Conservation (phyloP, 2,797 vertebrate species). For the Huso huso region DNA sequence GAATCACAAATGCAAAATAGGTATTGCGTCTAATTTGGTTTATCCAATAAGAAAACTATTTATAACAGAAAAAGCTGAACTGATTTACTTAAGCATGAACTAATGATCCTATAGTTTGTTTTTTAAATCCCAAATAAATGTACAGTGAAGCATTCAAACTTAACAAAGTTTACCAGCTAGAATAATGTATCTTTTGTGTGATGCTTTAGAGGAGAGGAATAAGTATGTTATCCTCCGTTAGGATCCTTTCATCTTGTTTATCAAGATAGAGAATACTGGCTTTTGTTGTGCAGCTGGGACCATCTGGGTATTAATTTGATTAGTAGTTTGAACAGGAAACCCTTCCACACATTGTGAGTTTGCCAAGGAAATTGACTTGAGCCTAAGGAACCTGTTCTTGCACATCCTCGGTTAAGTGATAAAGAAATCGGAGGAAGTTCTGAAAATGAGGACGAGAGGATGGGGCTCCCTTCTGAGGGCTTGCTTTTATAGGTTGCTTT, state of each 20-base stretch:
- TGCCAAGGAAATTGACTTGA: slow-evolving; percentile 36
- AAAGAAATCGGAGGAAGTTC: slow-evolving; percentile 40
- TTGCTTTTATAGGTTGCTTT: background rate
- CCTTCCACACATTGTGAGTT: slow-evolving; percentile 27
- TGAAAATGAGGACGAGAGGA: slow-evolving; percentile 30
- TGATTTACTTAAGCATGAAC: no score
- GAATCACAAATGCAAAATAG: no score
- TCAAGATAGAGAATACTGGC: background rate
- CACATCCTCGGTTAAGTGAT: slow-evolving; percentile 40
- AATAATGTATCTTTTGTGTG: slow-evolving; percentile 4
- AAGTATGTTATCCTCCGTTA: background rate
- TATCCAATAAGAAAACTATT: no score
- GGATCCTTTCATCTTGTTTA: slow-evolving; percentile 5
- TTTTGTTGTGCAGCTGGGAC: background rate
- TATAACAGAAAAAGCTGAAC: no score
- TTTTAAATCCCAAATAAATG: no score
- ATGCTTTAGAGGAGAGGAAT: background rate
- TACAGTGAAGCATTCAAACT: no score
- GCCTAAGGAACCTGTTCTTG: slow-evolving; percentile 36
- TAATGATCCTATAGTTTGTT: no score
- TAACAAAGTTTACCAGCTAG: background rate
- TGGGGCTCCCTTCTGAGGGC: background rate
- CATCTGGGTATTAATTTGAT: slow-evolving; percentile 6
- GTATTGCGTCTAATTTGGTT: no score
- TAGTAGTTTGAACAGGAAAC: slow-evolving; percentile 28